Conservation (phyloP, 2,113 vertebrate species). For the Pterocles gutturalis region DNA sequence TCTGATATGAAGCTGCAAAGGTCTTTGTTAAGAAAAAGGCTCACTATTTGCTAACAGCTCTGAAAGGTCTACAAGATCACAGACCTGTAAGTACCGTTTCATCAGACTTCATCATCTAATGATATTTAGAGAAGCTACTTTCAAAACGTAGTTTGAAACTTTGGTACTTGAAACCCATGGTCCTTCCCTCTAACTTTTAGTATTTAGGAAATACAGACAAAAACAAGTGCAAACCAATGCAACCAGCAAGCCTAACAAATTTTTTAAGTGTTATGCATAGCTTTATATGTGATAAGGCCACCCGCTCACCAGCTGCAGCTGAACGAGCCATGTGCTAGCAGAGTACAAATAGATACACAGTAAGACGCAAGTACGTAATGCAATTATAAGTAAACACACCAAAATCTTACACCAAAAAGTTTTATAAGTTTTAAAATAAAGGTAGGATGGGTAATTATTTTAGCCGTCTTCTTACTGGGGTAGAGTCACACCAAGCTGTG, state of each 20-base stretch:
- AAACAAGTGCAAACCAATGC: neutral
- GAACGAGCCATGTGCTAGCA: slow-evolving; percentile 39
- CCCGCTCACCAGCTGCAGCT: slow-evolving; percentile 65
- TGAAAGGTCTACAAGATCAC: neutral
- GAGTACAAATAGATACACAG: neutral
- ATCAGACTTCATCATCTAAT: neutral
- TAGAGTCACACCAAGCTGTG: neutral
- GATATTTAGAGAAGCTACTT: neutral
- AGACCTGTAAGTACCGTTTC: neutral
- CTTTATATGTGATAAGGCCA: neutral
- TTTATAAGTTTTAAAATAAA: neutral
- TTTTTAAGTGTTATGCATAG: neutral
- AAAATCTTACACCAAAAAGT: neutral
- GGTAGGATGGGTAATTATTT: neutral
- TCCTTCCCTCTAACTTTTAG: neutral
- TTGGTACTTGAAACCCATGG: neutral
- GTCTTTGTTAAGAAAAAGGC: neutral
- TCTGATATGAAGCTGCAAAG: neutral
- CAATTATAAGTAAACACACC: neutral
- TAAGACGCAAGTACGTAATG: neutral
- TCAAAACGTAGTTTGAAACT: neutral
- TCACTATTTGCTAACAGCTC: neutral
- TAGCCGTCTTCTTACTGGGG: neutral
- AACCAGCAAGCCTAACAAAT: neutral
- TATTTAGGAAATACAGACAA: neutral